Evolutionary conservation across 2,888 invertebrate species (phyloP).

Genomic region (Hemithea aestivaria): DNA sequence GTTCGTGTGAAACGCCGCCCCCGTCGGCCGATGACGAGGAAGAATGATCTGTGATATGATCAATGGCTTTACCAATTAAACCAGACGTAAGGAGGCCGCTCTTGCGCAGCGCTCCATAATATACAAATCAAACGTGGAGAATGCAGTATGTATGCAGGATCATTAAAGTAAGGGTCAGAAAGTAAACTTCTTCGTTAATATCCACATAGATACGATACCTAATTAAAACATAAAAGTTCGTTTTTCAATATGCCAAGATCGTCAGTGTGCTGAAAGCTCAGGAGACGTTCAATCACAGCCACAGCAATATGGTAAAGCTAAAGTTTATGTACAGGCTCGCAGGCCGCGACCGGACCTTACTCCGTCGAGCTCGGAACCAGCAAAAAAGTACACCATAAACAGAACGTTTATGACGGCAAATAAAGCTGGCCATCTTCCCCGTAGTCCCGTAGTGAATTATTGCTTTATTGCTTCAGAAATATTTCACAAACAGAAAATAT

Average conservation of each 20-base stretch:
- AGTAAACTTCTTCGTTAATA: no score
- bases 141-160: conserved; percentile 2
- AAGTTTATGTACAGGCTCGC: conserved; percentile 62
- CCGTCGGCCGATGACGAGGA: conserved; percentile 53
- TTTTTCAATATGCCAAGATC: no score
- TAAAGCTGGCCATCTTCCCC: conserved; percentile 75
- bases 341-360: conserved; percentile 23
- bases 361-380: conserved; percentile 39
- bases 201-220: no score
- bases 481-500: conserved; percentile 80
- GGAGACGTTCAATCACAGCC: conserved; percentile 9
- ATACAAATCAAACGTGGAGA: no score
- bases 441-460: conserved; percentile 78
- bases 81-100: conserved; percentile 18
- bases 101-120: conserved; percentile 1
- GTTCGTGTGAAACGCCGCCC: conserved; percentile 50
- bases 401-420: conserved; percentile 76
- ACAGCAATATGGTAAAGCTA: conserved; percentile 57
- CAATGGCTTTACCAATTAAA: conserved; percentile 43
- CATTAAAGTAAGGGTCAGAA: no score
- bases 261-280: no score
- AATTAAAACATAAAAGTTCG: no score
- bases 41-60: conserved; percentile 50
- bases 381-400: conserved; percentile 77
- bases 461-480: conserved; percentile 79